Evolutionary conservation across 2,113 vertebrate species (phyloP).

Genomic region (Procavia capensis): DNA sequence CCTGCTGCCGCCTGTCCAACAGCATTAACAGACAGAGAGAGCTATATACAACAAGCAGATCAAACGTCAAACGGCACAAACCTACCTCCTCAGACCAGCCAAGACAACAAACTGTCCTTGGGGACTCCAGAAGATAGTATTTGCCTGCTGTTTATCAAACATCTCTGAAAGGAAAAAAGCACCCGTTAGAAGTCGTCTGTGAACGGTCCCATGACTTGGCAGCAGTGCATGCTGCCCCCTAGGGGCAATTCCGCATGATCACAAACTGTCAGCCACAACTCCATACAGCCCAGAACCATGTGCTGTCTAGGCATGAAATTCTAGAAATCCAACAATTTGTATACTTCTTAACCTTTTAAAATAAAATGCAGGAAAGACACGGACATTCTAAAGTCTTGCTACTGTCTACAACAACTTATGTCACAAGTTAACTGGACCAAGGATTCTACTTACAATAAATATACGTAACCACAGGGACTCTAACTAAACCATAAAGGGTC

Average conservation of each 20-base stretch:
- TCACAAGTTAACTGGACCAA: rapidly evolving
- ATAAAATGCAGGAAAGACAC: rapidly evolving
- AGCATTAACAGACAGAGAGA: not conserved
- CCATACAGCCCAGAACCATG: not conserved
- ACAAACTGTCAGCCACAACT: too few relatives aligned
- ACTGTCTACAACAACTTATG: rapidly evolving
- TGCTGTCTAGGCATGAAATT: not conserved
- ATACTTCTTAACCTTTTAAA: not conserved
- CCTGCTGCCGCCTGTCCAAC: not conserved
- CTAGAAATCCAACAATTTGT: not conserved
- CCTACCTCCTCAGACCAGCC: constrained; percentile 97
- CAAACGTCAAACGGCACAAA: not conserved
- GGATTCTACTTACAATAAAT: not conserved
- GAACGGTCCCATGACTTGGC: rapidly evolving
- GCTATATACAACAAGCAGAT: rapidly evolving
- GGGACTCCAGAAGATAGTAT: constrained; percentile 99
- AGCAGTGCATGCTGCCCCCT: rapidly evolving
- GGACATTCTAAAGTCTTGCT: rapidly evolving
- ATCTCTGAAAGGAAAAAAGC: constrained; percentile 87
- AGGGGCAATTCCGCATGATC: not conserved
- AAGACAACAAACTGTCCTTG: constrained; percentile 98
- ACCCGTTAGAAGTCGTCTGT: not conserved
- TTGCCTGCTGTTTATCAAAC: constrained; percentile 99
- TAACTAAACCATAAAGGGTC: rapidly evolving
- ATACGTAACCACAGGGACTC: rapidly evolving